These are phyloP conservation scores for Holothuria scabra DNA, from an alignment of 53 echinoderm and acorn worm genomes.

Conservation along the genomic window DNA sequence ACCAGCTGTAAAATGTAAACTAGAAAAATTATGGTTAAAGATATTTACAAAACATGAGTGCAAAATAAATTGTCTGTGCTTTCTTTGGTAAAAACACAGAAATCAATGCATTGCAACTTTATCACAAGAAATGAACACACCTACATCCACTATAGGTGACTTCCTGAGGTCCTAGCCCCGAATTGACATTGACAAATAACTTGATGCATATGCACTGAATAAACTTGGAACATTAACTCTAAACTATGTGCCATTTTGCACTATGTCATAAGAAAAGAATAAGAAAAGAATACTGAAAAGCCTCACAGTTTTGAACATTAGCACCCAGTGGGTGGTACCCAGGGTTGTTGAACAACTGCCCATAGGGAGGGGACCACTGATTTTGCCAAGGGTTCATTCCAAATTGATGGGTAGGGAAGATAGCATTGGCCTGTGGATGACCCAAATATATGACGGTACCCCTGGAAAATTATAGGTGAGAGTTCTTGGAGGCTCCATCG, in stretches of 20 bases:
- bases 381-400: background rate
- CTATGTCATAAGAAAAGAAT: background rate
- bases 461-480: conserved; percentile 27
- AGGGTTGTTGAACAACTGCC: background rate
- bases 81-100: no score
- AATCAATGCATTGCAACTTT: background rate
- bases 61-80: no score
- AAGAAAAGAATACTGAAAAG: background rate
- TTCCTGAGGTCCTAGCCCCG: background rate
- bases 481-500: background rate
- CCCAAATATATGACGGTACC: background rate
- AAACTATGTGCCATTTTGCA: background rate
- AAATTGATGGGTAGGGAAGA: no score
- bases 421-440: conserved; percentile 1
- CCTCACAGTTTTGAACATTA: conserved; percentile 4
- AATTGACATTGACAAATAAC: no score
- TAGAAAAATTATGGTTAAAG: background rate
- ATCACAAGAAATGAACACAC: background rate
- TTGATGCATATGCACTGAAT: no score
- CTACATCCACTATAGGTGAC: background rate
- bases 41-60: no score
- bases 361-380: background rate
- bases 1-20: background rate
- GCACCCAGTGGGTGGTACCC: background rate
- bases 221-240: no score